These are phyloP conservation scores for Zaprionus vittiger DNA, from an alignment of 1,140 invertebrate species.

Conservation along the genomic window DNA sequence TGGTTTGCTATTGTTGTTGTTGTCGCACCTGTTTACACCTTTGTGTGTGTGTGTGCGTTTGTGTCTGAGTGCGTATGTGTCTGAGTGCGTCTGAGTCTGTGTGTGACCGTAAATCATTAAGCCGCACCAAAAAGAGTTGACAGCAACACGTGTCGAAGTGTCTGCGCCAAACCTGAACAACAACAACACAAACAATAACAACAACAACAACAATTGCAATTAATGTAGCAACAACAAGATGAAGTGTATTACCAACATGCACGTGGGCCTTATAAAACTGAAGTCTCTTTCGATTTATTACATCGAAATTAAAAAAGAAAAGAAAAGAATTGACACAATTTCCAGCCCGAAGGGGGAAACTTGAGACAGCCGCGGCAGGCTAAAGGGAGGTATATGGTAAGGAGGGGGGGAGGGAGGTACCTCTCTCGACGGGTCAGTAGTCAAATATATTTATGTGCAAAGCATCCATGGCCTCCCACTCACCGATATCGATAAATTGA, in stretches of 20 bases:
- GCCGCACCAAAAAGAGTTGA: conserved; percentile 44
- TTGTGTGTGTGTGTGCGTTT: conserved; percentile 5
- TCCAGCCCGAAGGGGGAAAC: conserved; percentile 8
- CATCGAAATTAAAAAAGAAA: conserved; percentile 30
- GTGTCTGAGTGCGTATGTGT: conserved; percentile 5
- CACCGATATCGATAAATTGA: conserved; percentile 35
- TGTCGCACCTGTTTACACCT: conserved; percentile 72
- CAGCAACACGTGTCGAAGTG: conserved; percentile 54
- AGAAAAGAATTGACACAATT: conserved; percentile 40
- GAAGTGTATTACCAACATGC: conserved; percentile 6
- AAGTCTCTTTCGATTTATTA: conserved; percentile 35
- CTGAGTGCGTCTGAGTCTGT: conserved; percentile 17
- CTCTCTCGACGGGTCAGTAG: conserved; percentile 27
- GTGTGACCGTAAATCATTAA: conserved; percentile 51
- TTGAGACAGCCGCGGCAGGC: conserved; percentile 17
- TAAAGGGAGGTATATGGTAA: not conserved
- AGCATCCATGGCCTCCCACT: not conserved
- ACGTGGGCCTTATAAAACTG: conserved; percentile 42
- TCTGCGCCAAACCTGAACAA: conserved; percentile 31
- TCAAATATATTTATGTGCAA: conserved; percentile 21
- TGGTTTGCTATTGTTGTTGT: conserved; percentile 36
- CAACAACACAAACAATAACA: not conserved
- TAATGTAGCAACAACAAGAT: conserved; percentile 30
- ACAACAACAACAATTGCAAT: conserved; percentile 34
- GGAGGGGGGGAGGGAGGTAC: not conserved